Evolutionary conservation across 2,888 invertebrate species (phyloP).

Genomic region (Hirtodrosophila alboralis): DNA sequence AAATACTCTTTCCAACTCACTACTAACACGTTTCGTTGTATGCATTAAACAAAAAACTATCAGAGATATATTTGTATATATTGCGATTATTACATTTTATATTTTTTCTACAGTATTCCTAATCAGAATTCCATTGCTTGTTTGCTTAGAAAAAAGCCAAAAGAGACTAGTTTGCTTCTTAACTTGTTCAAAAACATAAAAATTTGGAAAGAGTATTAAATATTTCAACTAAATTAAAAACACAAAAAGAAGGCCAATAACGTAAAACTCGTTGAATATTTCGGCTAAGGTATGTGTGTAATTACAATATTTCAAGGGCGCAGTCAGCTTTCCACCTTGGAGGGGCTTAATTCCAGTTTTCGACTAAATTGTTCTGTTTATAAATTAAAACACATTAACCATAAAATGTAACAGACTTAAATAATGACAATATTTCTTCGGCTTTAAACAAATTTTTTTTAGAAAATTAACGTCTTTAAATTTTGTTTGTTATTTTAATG

Average conservation of each 20-base stretch:
- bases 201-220: conserved; percentile 53
- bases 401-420: too few relatives aligned
- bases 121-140: neutral
- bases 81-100: too few relatives aligned
- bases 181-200: neutral
- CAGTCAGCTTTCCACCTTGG: too few relatives aligned
- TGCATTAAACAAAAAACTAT: neutral
- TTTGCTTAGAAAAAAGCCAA: conserved; percentile 5
- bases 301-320: conserved; percentile 8
- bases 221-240: conserved; percentile 62
- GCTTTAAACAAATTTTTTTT: too few relatives aligned
- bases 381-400: too few relatives aligned
- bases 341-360: too few relatives aligned
- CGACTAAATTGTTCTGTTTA: too few relatives aligned
- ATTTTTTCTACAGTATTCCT: neutral
- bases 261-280: conserved; percentile 38
- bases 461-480: too few relatives aligned
- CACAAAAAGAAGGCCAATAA: conserved; percentile 35
- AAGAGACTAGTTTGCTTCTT: conserved; percentile 38
- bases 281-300: conserved; percentile 32
- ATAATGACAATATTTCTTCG: too few relatives aligned
- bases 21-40: conserved; percentile 2
- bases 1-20: conserved; percentile 40
- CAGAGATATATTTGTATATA: too few relatives aligned
- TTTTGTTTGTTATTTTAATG: too few relatives aligned